Conservation (phyloP, 1,140 invertebrate genomes). For the Caenorhabditis elegans region WBcel235 BX284604.4:17301501-17302000, state of each 20-base stretch:
- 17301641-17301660: no score
- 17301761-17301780: neutral
- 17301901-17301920: neutral
- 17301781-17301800: neutral
- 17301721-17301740: neutral
- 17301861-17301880: no score
- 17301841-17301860: no score
- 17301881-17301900: no score
- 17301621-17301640: no score
- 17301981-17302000: neutral
- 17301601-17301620: no score
- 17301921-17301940: neutral
- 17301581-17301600: constrained; percentile 39
- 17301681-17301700: neutral
- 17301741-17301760: neutral
- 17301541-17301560: neutral
- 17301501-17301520: neutral
- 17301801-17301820: neutral
- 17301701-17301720: neutral
- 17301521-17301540: neutral
- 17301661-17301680: constrained; percentile 13
- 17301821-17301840: no score
- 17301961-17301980: neutral
- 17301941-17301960: neutral
- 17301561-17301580: constrained; percentile 41